Percentiles rank a stretch among this genome's conserved stretches.
phyloP scores from a whole-genome alignment of 2,888 invertebrate species.

The Troides oblongomaculatus region DNA sequence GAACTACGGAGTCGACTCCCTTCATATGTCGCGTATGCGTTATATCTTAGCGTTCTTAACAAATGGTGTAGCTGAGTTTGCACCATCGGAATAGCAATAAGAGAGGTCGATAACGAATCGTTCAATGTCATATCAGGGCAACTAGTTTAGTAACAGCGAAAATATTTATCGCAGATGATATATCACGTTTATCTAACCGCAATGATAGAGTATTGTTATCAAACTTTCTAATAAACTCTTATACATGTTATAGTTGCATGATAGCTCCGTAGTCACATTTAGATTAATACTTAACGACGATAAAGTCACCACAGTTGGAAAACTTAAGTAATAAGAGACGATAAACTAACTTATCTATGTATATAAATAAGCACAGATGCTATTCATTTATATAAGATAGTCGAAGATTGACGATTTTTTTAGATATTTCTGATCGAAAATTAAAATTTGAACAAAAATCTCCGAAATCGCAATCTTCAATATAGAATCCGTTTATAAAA shows the following conservation, averaged over 20 bases:
- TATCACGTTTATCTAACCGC: background rate
- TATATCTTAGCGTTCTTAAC: constrained; percentile 17
- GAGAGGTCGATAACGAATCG: background rate
- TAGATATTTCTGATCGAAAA: background rate
- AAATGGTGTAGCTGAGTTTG: constrained; percentile 4
- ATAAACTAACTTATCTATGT: constrained; percentile 2
- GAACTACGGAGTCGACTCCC: background rate
- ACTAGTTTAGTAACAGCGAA: background rate
- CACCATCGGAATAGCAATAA: background rate
- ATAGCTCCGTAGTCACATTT: constrained; percentile 3
- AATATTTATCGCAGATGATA: background rate
- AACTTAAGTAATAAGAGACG: constrained; percentile 8
- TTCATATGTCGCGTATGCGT: constrained; percentile 12
- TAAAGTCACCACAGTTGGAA: constrained; percentile 4
- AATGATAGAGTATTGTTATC: background rate
- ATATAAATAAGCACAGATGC: constrained; percentile 24
- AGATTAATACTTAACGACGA: background rate
- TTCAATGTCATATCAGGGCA: background rate
- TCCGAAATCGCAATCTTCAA: too few species aligned
- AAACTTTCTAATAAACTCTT: constrained; percentile 10
- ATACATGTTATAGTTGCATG: constrained; percentile 13
- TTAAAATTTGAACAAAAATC: background rate
- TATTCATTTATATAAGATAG: background rate
- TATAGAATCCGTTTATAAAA: background rate
- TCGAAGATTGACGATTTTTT: background rate